Conservation (phyloP, 2,113 vertebrate species). For the Heterotilapia buettikoferi region DNA sequence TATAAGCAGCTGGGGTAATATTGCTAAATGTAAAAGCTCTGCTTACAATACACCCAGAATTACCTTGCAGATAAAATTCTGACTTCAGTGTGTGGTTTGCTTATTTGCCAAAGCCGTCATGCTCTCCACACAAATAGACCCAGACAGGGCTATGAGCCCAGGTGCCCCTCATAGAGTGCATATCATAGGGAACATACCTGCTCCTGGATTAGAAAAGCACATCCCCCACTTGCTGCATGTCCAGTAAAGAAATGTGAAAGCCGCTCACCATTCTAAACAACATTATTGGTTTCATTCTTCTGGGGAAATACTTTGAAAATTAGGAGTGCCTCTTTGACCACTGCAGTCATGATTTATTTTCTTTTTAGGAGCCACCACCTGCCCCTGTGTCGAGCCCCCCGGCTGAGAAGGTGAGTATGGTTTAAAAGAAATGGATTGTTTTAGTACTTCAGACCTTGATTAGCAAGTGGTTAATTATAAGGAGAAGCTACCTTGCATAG, state of each 20-base stretch:
- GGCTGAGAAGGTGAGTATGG: conserved; percentile 64
- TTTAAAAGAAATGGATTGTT: neutral
- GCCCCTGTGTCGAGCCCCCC: conserved; percentile 41
- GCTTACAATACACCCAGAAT: conserved; percentile 10
- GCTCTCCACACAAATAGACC: conserved; percentile 11
- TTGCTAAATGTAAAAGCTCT: neutral
- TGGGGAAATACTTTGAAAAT: neutral
- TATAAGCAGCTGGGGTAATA: neutral
- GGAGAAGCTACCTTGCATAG: neutral
- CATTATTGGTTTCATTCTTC: neutral
- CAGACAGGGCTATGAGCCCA: neutral
- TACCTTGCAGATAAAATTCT: conserved; percentile 19
- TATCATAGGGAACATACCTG: neutral
- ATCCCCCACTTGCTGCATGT: neutral
- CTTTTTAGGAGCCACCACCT: conserved; percentile 51
- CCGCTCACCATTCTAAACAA: neutral
- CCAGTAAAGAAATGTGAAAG: neutral
- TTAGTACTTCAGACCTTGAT: neutral
- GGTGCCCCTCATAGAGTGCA: neutral
- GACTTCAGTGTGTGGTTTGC: neutral
- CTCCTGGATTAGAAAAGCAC: neutral
- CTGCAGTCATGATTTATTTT: neutral
- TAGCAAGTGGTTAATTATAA: neutral
- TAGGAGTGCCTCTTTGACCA: neutral
- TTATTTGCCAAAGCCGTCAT: conserved; percentile 3